These are phyloP conservation scores for Strongylocentrotus purpuratus DNA, from an alignment of 35 echinoderm and acorn worm genomes.

Conservation along the genomic window DNA sequence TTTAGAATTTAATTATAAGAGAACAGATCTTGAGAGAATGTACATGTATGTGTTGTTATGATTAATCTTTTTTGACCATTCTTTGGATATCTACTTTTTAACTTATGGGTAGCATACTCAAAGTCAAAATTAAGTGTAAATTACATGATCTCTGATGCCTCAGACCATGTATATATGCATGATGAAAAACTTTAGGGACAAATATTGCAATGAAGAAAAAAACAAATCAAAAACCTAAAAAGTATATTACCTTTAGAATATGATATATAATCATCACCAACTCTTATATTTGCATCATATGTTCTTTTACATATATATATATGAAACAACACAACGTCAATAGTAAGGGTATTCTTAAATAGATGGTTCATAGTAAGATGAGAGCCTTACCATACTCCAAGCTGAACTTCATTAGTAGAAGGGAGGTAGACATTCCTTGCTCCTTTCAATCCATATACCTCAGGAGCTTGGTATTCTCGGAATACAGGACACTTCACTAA, in stretches of 20 bases:
- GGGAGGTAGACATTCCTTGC: slow-evolving; percentile 64
- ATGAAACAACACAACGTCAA: too few species aligned
- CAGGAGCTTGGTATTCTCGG: slow-evolving; percentile 61
- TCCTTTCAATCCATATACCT: slow-evolving; percentile 60
- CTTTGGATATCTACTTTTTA: too few species aligned
- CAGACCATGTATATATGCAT: too few species aligned
- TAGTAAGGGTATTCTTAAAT: background rate
- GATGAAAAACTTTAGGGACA: too few species aligned
- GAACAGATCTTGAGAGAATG: too few species aligned
- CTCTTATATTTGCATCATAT: background rate
- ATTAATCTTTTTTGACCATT: too few species aligned
- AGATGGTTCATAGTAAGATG: background rate
- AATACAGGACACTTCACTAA: slow-evolving; percentile 69
- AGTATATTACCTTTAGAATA: background rate
- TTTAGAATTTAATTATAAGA: background rate
- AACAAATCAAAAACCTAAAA: background rate
- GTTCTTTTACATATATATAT: background rate
- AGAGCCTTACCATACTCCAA: slow-evolving; percentile 70
- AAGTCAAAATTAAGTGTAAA: too few species aligned
- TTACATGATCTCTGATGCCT: too few species aligned
- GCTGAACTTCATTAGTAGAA: slow-evolving; percentile 63
- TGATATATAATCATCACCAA: background rate
- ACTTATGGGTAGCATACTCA: too few species aligned
- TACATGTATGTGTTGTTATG: too few species aligned
- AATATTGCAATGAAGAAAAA: too few species aligned